Base-by-base conservation (phyloP, 92 coral and sea anemone species). In the Phenganax subtilis region DNA sequence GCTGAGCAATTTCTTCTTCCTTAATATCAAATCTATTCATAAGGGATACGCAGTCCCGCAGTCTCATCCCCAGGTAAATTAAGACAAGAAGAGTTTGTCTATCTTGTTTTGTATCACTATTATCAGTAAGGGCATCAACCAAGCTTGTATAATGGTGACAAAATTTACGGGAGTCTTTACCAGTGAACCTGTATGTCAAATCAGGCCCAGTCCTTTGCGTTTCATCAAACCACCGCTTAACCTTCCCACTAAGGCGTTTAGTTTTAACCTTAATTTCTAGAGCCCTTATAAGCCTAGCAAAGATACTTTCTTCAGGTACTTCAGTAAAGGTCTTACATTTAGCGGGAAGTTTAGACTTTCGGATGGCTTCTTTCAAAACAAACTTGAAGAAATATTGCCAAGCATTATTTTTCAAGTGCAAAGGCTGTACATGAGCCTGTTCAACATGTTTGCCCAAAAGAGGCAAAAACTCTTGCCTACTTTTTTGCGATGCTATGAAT, bases 151-250 rank as follows among this genome's bases (percentile, higher is more conserved):
- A 90, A 12, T 84, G 84, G 72, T 91, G 88, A 29, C 91, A 88
- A 77, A 86, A 91, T 58, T 68, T 20, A 2, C 89, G 25, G 8
- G 93, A 90, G 17, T 86, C 89, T 55, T 88, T 90, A 2, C 91
- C 96, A 1, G 91, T 90, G 73, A 90, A 90, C n/a, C 90, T 80
- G 78, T 88, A 90, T 80, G 77, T 87, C 25, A 90, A 29, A 52
- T 88, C 91, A 30, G 76, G 85, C 68, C 85, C 31, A 25, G 60
- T 86, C 10, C 91, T 90, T 63, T 88, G 87, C 8, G 91, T 90
- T 31, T 90, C 89, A 69, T 90, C 86, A 80, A 88, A 90, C 91
- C 93, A 90, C 62, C 75, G 74, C 16, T 6, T 76, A 12, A 87
- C 89, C 55, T 90, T 87, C 74, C 29, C 61, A 28, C 90, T 69